phyloP scores from a whole-genome alignment of 2,888 invertebrate genomes.

The Xestia sexstrigata region DNA sequence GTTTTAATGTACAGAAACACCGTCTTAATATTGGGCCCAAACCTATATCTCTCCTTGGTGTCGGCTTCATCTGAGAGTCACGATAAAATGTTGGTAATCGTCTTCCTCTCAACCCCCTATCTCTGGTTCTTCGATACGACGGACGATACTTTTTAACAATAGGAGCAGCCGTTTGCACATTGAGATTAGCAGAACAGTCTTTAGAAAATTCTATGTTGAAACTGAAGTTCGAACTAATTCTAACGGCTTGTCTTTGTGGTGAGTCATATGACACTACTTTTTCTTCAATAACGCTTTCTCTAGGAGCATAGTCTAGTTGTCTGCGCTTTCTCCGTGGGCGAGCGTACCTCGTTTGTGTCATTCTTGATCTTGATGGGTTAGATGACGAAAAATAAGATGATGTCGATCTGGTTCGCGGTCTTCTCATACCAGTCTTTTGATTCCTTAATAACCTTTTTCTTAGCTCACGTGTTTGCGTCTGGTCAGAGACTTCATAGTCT shows the following conservation, averaged over 20 bases:
- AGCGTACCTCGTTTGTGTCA: conserved; percentile 29
- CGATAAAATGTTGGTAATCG: conserved; percentile 18
- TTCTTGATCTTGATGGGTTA: conserved; percentile 47
- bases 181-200: conserved; percentile 39
- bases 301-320: conserved; percentile 10
- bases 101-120: conserved; percentile 24
- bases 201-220: conserved; percentile 74
- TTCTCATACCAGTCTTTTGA: conserved; percentile 52
- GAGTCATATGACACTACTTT: not conserved
- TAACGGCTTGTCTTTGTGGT: conserved; percentile 59
- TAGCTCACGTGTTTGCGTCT: conserved; percentile 21
- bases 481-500: not conserved
- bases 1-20: conserved; percentile 72
- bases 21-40: conserved; percentile 47
- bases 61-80: conserved; percentile 42
- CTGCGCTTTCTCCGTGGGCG: conserved; percentile 8
- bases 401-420: conserved; percentile 51
- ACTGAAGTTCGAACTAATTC: conserved; percentile 70
- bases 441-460: conserved; percentile 62
- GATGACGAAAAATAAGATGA: conserved; percentile 52
- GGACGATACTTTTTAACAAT: conserved; percentile 10
- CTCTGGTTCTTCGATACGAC: conserved; percentile 24
- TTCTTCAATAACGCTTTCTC: conserved; percentile 11
- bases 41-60: conserved; percentile 29
- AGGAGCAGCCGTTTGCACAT: conserved; percentile 33